Evolutionary conservation across 1,140 invertebrate species (phyloP), one percentile per base, ranked within the genome.

Genomic region (Brachionus asplanchnoidis): DNA sequence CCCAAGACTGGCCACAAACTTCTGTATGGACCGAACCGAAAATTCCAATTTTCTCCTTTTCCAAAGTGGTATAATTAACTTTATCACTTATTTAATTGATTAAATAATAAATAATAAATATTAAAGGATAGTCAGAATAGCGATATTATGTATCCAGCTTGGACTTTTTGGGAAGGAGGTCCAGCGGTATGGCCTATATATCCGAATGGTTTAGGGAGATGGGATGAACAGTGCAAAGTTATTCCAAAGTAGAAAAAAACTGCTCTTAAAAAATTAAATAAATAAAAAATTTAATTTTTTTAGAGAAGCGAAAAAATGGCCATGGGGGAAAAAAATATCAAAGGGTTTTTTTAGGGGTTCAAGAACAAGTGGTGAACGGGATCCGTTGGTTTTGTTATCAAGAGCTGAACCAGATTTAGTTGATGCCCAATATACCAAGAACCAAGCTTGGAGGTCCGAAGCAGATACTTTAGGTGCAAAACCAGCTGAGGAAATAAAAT

Each of bases 81-180:
- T 14, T 14, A 46, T 46, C 12, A 46, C 7, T 14, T 0, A 46
- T 11, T 84, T 26, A 82, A 26, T 78, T 66, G 36, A 50, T 83
- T 77, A 1, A 85, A 12, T 73, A 28, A 44, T 28, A 50, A 28
- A 36, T 7, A 40, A n/a, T n/a, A n/a, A n/a, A n/a, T n/a, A n/a
- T n/a, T n/a, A n/a, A 36, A 42, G 77, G 92, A 94, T 93, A 14
- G 87, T 89, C 68, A 95, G 17, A 95, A 96, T 89, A 92, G 92
- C 88, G 97, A 99, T 88, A 97, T 98, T 84, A 95, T 94, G 92
- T 98, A 97, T 91, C 97, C 97, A 68, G 94, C 96, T 0, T 98
- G 97, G 97, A 93, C 94, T 40, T 98, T 99, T 90, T 97, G 96
- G 96, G 95, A 95, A 91, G 96, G 97, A 65, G 97, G 97, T 1